A percentile compares a stretch with the other conserved stretches of the same genome.
Conservation (phyloP, 2,888 invertebrate species). For the Stegana nigrithorax region DNA sequence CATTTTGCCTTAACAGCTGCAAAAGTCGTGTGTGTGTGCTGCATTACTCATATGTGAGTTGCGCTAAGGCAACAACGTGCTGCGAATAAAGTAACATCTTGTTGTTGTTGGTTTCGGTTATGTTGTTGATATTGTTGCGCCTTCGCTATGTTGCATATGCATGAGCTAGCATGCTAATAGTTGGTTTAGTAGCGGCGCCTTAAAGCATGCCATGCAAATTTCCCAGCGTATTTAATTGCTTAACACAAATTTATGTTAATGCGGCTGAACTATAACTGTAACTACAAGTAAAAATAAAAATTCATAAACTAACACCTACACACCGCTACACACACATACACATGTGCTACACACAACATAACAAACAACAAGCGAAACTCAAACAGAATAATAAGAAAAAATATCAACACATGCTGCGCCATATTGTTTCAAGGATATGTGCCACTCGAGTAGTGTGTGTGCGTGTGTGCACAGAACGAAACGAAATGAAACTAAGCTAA, state of each 20-base stretch:
- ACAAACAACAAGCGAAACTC: neutral
- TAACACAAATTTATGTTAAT: constrained; percentile 33
- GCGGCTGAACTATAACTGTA: constrained; percentile 7
- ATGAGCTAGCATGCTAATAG: constrained; percentile 38
- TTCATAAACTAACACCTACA: neutral
- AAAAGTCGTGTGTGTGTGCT: neutral
- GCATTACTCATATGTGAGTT: constrained; percentile 45
- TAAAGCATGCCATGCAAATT: constrained; percentile 27
- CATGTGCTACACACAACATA: neutral
- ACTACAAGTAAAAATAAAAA: no score
- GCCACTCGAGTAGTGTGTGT: constrained; percentile 20
- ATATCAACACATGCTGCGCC: constrained; percentile 14
- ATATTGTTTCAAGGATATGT: constrained; percentile 51
- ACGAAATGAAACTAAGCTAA: neutral
- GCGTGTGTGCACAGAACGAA: constrained; percentile 29
- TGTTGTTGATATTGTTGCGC: neutral
- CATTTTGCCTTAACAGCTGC: constrained; percentile 6
- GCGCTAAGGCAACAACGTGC: constrained; percentile 28
- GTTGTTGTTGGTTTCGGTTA: neutral
- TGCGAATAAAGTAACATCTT: no score
- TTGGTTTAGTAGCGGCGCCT: constrained; percentile 8
- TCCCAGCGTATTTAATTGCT: constrained; percentile 37
- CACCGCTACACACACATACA: neutral
- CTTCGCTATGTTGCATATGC: constrained; percentile 34
- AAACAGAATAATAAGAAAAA: neutral